phyloP scores from a whole-genome alignment of 2,113 vertebrate genomes.

The Electrona antarctica region DNA sequence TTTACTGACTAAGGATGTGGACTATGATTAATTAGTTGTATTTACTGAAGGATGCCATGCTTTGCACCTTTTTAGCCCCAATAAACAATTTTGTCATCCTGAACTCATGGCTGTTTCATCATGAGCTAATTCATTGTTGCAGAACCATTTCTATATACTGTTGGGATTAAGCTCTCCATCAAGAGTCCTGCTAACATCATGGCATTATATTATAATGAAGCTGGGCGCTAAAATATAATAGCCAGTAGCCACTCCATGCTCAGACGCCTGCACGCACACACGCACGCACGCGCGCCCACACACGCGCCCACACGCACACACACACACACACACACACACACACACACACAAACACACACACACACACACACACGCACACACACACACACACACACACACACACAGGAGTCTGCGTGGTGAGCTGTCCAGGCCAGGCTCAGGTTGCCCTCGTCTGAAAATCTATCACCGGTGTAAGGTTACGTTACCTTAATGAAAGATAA shows the following conservation, averaged over 20 bases:
- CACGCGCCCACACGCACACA: background rate
- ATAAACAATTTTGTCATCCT: background rate
- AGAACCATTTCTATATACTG: background rate
- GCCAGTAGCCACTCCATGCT: background rate
- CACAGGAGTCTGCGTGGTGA: conserved; percentile 36
- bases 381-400: conserved; percentile 17
- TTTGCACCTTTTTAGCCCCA: too few relatives aligned
- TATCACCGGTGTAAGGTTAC: conserved; percentile 75
- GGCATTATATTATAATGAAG: conserved; percentile 23
- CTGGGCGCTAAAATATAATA: conserved; percentile 20
- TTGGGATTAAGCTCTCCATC: conserved; percentile 10
- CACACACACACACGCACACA: background rate
- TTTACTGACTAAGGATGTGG: too few relatives aligned
- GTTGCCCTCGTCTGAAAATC: conserved; percentile 74
- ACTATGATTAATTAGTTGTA: too few relatives aligned
- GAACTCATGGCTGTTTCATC: background rate
- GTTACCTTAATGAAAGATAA: conserved; percentile 60
- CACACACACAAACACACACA: background rate
- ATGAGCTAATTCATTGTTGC: conserved; percentile 12
- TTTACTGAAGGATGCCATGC: too few relatives aligned
- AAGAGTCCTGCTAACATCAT: conserved; percentile 29
- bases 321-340: background rate
- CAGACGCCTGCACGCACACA: background rate
- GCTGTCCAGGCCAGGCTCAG: conserved; percentile 49
- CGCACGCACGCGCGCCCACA: background rate